Conservation (phyloP, 2,888 invertebrate species). For the Aspidapion aeneum region DNA sequence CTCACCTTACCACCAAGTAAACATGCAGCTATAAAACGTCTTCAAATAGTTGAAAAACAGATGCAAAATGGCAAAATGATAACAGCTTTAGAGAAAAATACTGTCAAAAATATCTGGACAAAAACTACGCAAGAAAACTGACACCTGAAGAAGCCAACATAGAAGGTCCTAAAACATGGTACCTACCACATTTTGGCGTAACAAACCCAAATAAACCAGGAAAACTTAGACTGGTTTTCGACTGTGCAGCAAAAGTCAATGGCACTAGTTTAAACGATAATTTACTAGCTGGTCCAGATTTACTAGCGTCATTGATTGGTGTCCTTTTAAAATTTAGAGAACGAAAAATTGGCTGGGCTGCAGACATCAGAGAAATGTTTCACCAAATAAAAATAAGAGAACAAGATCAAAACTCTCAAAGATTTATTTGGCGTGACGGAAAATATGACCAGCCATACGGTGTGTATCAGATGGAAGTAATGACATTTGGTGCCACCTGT, state of each 20-base stretch:
- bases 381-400: background rate
- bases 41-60: slow-evolving; percentile 4
- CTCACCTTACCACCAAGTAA: slow-evolving; percentile 2
- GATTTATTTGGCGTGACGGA: background rate
- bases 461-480: slow-evolving; percentile 26
- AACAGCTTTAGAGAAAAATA: slow-evolving; percentile 2
- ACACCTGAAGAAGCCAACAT: slow-evolving; percentile 2
- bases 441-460: slow-evolving; percentile 6
- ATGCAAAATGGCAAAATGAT: slow-evolving; percentile 1
- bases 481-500: slow-evolving; percentile 30
- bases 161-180: slow-evolving; percentile 15
- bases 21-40: background rate
- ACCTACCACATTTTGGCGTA: slow-evolving; percentile 8
- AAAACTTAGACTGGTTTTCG: background rate
- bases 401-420: background rate
- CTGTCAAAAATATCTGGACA: slow-evolving; percentile 5
- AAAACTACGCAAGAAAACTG: slow-evolving; percentile 10
- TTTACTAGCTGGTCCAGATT: slow-evolving; percentile 15
- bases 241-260: slow-evolving; percentile 2
- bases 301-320: slow-evolving; percentile 9
- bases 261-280: slow-evolving; percentile 15
- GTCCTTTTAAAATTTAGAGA: slow-evolving; percentile 4
- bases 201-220: background rate
- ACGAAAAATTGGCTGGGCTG: background rate
- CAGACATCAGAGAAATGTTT: background rate